Evolutionary conservation across 2,888 invertebrate genomes (phyloP).

Genomic region (Tipula lateralis): DNA sequence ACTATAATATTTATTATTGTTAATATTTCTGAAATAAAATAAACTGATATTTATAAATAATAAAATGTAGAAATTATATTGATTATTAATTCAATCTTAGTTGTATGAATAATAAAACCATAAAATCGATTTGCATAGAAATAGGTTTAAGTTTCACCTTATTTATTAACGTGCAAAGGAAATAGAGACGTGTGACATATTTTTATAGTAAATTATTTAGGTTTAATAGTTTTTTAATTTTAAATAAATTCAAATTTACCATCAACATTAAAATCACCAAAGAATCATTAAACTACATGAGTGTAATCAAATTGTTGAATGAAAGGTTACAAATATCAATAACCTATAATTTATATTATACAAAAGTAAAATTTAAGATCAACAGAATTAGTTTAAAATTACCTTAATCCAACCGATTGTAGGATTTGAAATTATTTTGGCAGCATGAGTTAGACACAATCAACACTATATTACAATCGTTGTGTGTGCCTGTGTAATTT

Average conservation of each 20-base stretch:
- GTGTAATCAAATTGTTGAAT: background rate
- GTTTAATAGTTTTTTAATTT: background rate
- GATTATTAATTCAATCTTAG: background rate
- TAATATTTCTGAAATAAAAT: background rate
- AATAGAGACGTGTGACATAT: background rate
- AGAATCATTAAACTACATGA: background rate
- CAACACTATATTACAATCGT: background rate
- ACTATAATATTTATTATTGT: background rate
- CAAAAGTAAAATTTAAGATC: background rate
- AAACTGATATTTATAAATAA: background rate
- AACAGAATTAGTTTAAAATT: background rate
- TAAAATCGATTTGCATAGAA: background rate
- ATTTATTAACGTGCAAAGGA: background rate
- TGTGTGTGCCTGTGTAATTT: background rate
- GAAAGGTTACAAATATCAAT: background rate
- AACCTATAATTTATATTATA: background rate
- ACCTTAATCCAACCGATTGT: background rate
- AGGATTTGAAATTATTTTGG: background rate
- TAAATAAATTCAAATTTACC: background rate
- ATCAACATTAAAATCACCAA: background rate
- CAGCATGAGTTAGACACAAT: background rate
- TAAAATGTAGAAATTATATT: background rate
- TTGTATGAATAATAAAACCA: background rate
- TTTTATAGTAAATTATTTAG: background rate
- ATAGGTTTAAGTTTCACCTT: background rate